Conservation (phyloP, 2,888 invertebrate genomes). For the Eupeodes luniger region DNA sequence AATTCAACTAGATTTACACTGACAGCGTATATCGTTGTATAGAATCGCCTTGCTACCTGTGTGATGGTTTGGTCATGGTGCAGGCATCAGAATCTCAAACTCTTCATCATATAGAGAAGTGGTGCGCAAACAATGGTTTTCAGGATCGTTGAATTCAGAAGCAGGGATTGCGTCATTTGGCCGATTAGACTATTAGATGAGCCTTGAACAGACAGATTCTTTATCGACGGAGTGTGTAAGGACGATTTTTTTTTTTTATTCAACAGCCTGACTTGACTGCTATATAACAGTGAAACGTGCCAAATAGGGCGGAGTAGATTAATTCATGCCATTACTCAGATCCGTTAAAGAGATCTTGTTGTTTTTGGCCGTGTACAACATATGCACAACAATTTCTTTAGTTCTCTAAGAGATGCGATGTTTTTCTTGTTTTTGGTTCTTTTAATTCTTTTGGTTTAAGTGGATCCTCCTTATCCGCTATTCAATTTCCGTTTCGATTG, state of each 20-base stretch:
- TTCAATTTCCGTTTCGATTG: conserved; percentile 74
- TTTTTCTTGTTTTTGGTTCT: neutral
- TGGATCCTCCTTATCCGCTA: conserved; percentile 75
- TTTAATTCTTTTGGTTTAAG: conserved; percentile 37
- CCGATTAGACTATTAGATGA: conserved; percentile 61
- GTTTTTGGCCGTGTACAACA: conserved; percentile 52
- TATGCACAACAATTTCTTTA: conserved; percentile 50
- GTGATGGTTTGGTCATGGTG: conserved; percentile 32
- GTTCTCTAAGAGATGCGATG: conserved; percentile 24
- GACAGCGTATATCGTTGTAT: conserved; percentile 22
- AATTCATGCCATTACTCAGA: conserved; percentile 70
- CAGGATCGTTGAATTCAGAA: conserved; percentile 53
- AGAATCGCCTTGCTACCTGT: conserved; percentile 61
- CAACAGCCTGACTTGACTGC: conserved; percentile 6
- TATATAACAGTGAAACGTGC: conserved; percentile 71
- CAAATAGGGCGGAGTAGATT: conserved; percentile 71
- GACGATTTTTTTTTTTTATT: conserved; percentile 52
- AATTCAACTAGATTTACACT: conserved; percentile 55
- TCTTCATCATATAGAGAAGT: neutral
- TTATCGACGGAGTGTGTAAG: neutral
- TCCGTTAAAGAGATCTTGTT: conserved; percentile 70
- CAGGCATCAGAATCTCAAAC: conserved; percentile 10
- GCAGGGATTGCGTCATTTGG: conserved; percentile 73
- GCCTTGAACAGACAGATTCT: neutral
- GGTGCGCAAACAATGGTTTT: conserved; percentile 54